Evolutionary conservation across 2,888 invertebrate genomes (phyloP).

Genomic region (Aspidapion aeneum): DNA sequence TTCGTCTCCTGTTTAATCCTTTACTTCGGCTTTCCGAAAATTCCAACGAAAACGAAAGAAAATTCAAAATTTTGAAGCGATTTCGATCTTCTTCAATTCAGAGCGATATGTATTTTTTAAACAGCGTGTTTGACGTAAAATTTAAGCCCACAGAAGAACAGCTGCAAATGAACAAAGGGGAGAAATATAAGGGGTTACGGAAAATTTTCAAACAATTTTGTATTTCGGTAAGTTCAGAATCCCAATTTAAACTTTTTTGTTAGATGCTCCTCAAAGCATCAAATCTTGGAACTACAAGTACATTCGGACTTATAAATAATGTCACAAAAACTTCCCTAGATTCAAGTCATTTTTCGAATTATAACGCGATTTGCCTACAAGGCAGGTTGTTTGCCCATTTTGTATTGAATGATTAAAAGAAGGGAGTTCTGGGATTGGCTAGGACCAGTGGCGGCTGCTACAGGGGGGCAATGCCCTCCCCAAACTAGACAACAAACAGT

Average conservation of each 20-base stretch:
- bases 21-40: conserved; percentile 43
- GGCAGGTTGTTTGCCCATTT: too few relatives aligned
- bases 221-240: conserved; percentile 41
- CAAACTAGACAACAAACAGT: too few relatives aligned
- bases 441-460: too few relatives aligned
- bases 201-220: conserved; percentile 48
- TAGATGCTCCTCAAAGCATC: too few relatives aligned
- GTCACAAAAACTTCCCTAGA: too few relatives aligned
- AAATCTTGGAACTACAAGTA: too few relatives aligned
- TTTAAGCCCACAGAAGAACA: conserved; percentile 40
- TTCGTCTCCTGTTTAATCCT: conserved; percentile 47
- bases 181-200: conserved; percentile 37
- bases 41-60: conserved; percentile 41
- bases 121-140: conserved; percentile 50
- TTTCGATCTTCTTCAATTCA: conserved; percentile 41
- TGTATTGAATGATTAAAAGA: too few relatives aligned
- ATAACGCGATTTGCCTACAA: too few relatives aligned
- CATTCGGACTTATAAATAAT: too few relatives aligned
- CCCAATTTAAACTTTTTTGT: background rate
- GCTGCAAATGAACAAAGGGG: conserved; percentile 27
- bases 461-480: too few relatives aligned
- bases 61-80: conserved; percentile 42
- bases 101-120: conserved; percentile 49
- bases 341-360: too few relatives aligned
- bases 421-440: too few relatives aligned